Percentiles rank a stretch among this genome's conserved stretches.
Evolutionary conservation across 2,797 vertebrate genomes (phyloP).

Genomic region (Leptatherina wallacei): DNA sequence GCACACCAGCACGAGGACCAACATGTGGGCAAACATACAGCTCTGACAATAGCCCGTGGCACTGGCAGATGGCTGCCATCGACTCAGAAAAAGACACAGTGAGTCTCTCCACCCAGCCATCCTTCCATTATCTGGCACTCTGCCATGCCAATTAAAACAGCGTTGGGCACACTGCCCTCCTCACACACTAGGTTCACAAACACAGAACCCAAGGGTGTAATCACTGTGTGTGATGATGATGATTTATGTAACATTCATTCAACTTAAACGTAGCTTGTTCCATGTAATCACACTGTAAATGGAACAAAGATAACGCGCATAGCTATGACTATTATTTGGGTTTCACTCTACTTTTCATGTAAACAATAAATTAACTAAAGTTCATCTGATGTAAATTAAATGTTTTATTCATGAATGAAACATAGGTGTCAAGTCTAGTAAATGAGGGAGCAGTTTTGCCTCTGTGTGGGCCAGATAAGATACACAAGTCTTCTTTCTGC

Average conservation of each 20-base stretch:
- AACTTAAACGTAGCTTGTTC: constrained; percentile 38
- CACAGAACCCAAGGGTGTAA: constrained; percentile 50
- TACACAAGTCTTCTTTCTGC: constrained; percentile 29
- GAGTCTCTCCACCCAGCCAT: constrained; percentile 57
- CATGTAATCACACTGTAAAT: constrained; percentile 14
- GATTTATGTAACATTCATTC: constrained; percentile 54
- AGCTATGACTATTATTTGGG: background rate
- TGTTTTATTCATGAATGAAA: constrained; percentile 61
- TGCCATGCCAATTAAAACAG: constrained; percentile 78
- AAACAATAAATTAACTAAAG: constrained; percentile 5
- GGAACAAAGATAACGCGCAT: constrained; percentile 13
- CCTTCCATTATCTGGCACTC: constrained; percentile 68
- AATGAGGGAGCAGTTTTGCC: constrained; percentile 8
- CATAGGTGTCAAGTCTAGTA: constrained; percentile 25
- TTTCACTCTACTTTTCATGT: constrained; percentile 11
- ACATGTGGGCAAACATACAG: constrained; percentile 26
- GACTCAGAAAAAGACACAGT: constrained; percentile 58
- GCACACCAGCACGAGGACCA: constrained; percentile 11
- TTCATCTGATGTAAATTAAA: constrained; percentile 46
- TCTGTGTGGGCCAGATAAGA: constrained; percentile 53
- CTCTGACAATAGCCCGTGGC: constrained; percentile 57
- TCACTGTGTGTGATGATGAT: constrained; percentile 19
- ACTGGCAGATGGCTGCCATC: constrained; percentile 77
- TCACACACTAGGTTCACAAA: constrained; percentile 61
- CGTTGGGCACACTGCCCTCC: constrained; percentile 57